Evolutionary conservation across 2,888 invertebrate species (phyloP), one percentile per base, ranked within the genome.

Genomic region (Leucania comma): DNA sequence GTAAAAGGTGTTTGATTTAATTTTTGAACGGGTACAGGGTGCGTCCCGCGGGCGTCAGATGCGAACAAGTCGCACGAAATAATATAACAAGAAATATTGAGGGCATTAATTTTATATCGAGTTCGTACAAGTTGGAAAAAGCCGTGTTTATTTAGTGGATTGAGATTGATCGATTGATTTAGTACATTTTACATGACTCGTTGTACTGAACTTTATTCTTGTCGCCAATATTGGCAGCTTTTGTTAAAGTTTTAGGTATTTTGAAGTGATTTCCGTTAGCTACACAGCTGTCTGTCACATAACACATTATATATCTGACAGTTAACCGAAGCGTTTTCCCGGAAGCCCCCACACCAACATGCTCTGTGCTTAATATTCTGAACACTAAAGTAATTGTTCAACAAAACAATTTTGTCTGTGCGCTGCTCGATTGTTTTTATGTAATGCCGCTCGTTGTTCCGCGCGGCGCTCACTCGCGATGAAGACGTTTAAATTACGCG

Each of bases 1-100:
- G 53, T 77, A 68, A 80, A 58, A 59, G 57, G 0, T 61, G 74
- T 68, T 74, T 68, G 64, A 77, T 81, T 81, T 68, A 65, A 73
- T 80, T 82, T 79, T 80, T 80, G 77, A 80, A 46, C 56, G 67
- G 56, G 65, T 58, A 35, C 61, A 65, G 58, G 58, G 12, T 24
- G 32, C 22, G 32, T 65, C 69, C 69, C 62, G 35, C 48, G 69
- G 57, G 60, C 9, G 14, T 12, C 58, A 64, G 42, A 5, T 59
- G 65, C 48, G 59, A 20, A 12, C 32, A 26, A 69, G 57, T 67
- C 66, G 35, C 59, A 26, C 20, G 29, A 58, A 38, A 54, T 67
- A 64, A 35, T n/a, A 48, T 20, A 20, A 60, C 22, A 32, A 50
- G 35, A 73, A 68, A 73, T 62, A 74, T 65, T 58, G 35, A 53